Evolutionary conservation across 2,113 vertebrate genomes (phyloP), one percentile per base, ranked within the genome.

Genomic region (Oncorhynchus gorbuscha): DNA sequence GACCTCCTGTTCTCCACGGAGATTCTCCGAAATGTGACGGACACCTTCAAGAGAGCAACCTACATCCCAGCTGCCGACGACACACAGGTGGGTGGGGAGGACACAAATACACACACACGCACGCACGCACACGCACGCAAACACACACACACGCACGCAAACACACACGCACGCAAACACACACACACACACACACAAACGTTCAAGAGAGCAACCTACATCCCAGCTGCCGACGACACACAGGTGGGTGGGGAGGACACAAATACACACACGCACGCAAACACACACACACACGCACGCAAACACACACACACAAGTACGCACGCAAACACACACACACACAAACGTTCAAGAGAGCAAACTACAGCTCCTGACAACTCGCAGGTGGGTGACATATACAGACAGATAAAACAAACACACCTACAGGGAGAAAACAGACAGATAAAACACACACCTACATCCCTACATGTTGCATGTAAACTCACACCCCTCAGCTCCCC

Each of bases 21-120:
- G 93, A 98, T 99, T 91, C 94, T 99, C 89, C 96, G 98, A 94
- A 99, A 99, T 76, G 97, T 99, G 95, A 99, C 98, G 58, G 97
- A 99, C 93, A 99, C 98, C 91, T 99, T 99, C 96, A 99, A 98
- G 93, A 96, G 98, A 94, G 98, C 98, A 94, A 99, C 96, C 89
- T 99, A 97, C 85, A 94, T 95, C 90, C 98, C 98, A 71, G 97
- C 96, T 75, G 93, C 96, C 18, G 97, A 99, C 89, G 97, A 99
- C 4, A 95, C 99, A 91, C 98, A 99, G 97, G 98, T 98, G 87
- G 1, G 14, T 3, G 1, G 14, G 3, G 14, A 20, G 12, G 7
- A 9, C 1, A 1, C 20, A 55, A 18, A 49, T 59, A 64, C n/a
- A 59, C 16, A 18, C 20, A 1, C 14, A 9, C 26, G 32, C 20